Evolutionary conservation across 2,113 vertebrate genomes (phyloP).

Genomic region (Falcunculus frontatus): DNA sequence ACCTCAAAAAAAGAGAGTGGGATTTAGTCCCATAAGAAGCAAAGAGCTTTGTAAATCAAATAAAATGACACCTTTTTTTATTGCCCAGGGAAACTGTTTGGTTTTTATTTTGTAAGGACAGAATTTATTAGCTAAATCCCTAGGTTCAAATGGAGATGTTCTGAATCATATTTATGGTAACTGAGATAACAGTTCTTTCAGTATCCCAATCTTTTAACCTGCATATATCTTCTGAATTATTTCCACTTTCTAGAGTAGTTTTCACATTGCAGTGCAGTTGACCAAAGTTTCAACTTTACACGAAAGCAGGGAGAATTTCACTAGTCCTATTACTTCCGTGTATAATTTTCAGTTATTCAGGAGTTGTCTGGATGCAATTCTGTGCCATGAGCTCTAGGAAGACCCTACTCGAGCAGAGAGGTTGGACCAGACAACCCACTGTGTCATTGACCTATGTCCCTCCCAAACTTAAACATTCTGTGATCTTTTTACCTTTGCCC

Average conservation of each 20-base stretch:
- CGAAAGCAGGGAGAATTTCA: neutral
- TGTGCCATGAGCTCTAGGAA: neutral
- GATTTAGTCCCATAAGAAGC: neutral
- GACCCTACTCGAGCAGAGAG: neutral
- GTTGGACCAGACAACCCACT: too few relatives aligned
- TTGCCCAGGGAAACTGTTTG: slow-evolving; percentile 7
- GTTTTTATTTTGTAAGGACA: neutral
- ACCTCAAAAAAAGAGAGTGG: neutral
- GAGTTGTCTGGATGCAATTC: neutral
- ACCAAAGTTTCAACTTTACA: neutral
- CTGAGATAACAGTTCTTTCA: slow-evolving; percentile 25
- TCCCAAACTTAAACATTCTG: neutral
- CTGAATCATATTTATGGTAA: slow-evolving; percentile 25
- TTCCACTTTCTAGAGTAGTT: slow-evolving; percentile 28
- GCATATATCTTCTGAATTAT: slow-evolving; percentile 42
- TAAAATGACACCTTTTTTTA: neutral
- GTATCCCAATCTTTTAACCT: slow-evolving; percentile 28
- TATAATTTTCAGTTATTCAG: neutral
- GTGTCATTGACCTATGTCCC: neutral
- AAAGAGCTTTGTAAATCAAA: slow-evolving; percentile 15
- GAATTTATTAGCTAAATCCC: slow-evolving; percentile 42
- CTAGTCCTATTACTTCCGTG: neutral
- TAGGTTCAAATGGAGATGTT: slow-evolving; percentile 13
- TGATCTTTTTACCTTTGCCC: neutral
- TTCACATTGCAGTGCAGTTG: neutral